Evolutionary conservation across 1,140 invertebrate genomes (phyloP), one percentile per base, ranked within the genome.

Genomic region (Mesaphorura yosii): DNA sequence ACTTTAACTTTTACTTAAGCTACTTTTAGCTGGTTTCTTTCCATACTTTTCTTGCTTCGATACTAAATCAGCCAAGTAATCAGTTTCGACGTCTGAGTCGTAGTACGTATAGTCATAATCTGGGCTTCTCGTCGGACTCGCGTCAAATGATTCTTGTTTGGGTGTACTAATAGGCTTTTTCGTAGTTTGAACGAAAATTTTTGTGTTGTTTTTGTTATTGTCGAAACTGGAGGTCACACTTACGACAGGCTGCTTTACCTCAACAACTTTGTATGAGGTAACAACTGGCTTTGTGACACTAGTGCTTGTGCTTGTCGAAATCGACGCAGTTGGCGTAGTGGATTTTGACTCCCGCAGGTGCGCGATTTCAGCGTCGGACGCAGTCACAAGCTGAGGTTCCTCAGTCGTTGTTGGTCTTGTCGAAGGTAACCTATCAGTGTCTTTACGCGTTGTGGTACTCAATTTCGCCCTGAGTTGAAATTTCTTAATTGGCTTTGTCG

Each of bases 101-200:
- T 57, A 63, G 39, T 63, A 63, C 10, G 57, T 40, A 37, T 63
- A 63, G 38, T 63, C 61, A 40, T 63, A 63, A 34, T 63, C 61
- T 0, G 57, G 57, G 25, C 55, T 63, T 53, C 48, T 44, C 25
- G 61, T 59, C 19, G n/a, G n/a, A n/a, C n/a, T n/a, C n/a, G n/a
- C n/a, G n/a, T n/a, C n/a, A n/a, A 17, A 3, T 14, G 22, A 39
- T 22, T 45, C 48, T 23, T 31, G 25, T 12, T 48, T 37, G 26
- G 5, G 31, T 31, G 31, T n/a, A n/a, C n/a, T n/a, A n/a, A 27
- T 19, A 26, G 19, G 19, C 29, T 20, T 20, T 45, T 51, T 23
- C 31, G 3, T 29, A 4, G 3, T 34, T 4, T 34, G 20, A 28
- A 14, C 10, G n/a, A n/a, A n/a, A n/a, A 46, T 6, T 25, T 46